Evolutionary conservation across 2,113 vertebrate genomes (phyloP).

Genomic region (Platysteira castanea): DNA sequence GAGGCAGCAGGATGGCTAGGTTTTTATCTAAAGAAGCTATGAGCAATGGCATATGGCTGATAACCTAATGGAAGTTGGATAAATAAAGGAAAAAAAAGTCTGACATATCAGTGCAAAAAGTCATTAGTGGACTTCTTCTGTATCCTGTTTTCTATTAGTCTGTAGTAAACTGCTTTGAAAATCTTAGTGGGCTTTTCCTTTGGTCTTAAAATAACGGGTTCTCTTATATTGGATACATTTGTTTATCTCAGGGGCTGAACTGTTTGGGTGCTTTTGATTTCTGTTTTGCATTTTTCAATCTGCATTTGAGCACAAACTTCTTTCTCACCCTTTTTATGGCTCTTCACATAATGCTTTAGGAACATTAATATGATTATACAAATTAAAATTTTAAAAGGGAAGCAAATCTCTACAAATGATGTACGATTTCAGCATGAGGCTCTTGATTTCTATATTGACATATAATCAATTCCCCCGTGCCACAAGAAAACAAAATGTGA

Average conservation of each 20-base stretch:
- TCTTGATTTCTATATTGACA: background rate
- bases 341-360: background rate
- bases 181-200: slow-evolving; percentile 47
- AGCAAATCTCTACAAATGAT: background rate
- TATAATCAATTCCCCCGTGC: background rate
- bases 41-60: slow-evolving; percentile 54
- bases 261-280: slow-evolving; percentile 50
- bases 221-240: slow-evolving; percentile 44
- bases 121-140: slow-evolving; percentile 53
- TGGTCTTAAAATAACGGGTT: slow-evolving; percentile 36
- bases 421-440: background rate
- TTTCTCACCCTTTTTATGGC: background rate
- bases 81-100: slow-evolving; percentile 32
- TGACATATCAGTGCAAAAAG: slow-evolving; percentile 33
- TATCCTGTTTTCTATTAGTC: slow-evolving; percentile 66
- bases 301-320: background rate
- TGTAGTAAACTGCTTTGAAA: slow-evolving; percentile 54
- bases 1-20: slow-evolving; percentile 20
- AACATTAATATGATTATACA: background rate
- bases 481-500: background rate
- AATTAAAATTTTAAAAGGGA: background rate
- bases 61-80: slow-evolving; percentile 57
- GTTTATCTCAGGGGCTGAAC: slow-evolving; percentile 56
- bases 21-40: slow-evolving; percentile 56
- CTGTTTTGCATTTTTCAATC: slow-evolving; percentile 17